Base-by-base conservation (phyloP, 2,797 vertebrate genomes). In the Schizothorax lantsangensis region DNA sequence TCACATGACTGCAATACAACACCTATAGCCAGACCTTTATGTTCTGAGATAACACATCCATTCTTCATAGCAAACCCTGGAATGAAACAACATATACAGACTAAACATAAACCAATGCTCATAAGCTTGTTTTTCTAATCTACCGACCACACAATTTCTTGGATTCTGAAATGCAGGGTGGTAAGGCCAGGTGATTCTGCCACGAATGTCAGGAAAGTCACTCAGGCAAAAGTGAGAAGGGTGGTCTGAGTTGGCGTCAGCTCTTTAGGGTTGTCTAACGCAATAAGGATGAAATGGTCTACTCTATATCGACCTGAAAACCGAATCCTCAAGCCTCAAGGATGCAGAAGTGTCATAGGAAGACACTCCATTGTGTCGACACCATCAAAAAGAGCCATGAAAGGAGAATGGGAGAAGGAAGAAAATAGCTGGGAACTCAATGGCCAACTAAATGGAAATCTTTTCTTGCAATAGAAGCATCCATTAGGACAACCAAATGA, bases 161-260 rank as follows among this genome's bases (percentile, higher is more conserved):
- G 33, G 40, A 85, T 57, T 87, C 21, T 72, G 45, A 52, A 62
- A 71, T 11, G 4, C 84, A 79, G 62, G 36, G 79, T 52, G 66
- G n/a, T 52, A 78, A 36, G 57, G 45, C 52, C n/a, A 89, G 73
- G 88, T 87, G 82, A 86, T 81, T 83, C 79, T 23, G 10, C 45
- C 45, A 45, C 73, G 80, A 77, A 87, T 66, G 69, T 87, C 88
- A 89, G 47, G 23, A 81, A 79, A 82, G 57, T 57, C 74, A 69
- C 74, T 83, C 26, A 73, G 82, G 84, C 43, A 73, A 30, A 86
- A 85, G 47, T 64, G 71, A 83, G 83, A 79, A 52, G 75, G 64
- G 36, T 49, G 23, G 75, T 62, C 71, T 49, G 40, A 57, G 71
- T 69, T 89, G 87, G 84, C 64, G 2, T 84, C 45, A 75, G 33